Conservation (phyloP, 2,113 vertebrate genomes). For the Colistium nudipinnis region DNA sequence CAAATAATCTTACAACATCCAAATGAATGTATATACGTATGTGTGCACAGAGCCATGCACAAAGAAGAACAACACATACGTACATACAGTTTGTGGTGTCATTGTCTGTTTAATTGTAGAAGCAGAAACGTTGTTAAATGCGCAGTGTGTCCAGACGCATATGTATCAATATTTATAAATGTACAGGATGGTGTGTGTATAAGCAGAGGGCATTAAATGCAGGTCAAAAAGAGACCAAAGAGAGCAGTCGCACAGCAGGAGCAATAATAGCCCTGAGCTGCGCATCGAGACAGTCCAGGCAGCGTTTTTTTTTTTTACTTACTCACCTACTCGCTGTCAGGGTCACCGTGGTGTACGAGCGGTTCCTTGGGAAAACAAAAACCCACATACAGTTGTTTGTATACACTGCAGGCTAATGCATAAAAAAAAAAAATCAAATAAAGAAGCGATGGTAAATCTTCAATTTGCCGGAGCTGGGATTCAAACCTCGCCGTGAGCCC, state of each 20-base stretch:
- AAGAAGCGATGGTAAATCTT: conserved; percentile 27
- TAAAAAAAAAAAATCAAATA: conserved; percentile 55
- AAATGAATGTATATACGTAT: background rate
- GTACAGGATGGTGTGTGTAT: conserved; percentile 14
- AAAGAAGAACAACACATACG: background rate
- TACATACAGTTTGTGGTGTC: background rate
- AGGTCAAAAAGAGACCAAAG: conserved; percentile 29
- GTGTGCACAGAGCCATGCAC: background rate
- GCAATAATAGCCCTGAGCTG: conserved; percentile 53
- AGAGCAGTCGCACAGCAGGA: conserved; percentile 14
- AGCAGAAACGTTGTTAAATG: conserved; percentile 4
- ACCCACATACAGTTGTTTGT: conserved; percentile 38
- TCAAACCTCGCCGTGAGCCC: conserved; percentile 35
- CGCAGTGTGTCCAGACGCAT: conserved; percentile 15
- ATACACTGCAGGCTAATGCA: conserved; percentile 32
- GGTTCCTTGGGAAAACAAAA: conserved; percentile 21
- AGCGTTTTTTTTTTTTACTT: conserved; percentile 53
- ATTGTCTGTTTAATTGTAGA: background rate
- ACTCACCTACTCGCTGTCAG: conserved; percentile 40
- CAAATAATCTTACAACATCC: background rate
- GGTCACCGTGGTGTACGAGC: conserved; percentile 50
- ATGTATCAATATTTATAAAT: conserved; percentile 9
- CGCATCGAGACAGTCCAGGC: conserved; percentile 27
- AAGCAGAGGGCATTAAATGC: conserved; percentile 12
- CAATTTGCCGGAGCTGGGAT: conserved; percentile 10